phyloP scores from a whole-genome alignment of 2,113 vertebrate genomes.

The Xenus cinereus region DNA sequence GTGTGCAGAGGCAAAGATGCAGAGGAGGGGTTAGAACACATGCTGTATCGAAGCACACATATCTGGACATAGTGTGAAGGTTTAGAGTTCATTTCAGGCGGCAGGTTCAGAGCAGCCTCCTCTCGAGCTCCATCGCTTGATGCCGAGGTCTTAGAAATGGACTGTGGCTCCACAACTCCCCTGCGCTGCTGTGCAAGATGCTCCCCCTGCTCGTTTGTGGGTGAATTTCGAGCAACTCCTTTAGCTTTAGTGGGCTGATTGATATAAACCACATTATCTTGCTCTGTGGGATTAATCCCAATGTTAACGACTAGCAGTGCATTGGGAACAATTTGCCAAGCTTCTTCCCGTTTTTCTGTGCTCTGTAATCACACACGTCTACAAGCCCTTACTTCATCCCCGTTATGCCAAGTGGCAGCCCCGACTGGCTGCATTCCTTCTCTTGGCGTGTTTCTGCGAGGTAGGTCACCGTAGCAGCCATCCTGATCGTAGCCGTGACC shows the following conservation, averaged over 20 bases:
- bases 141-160: neutral
- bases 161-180: neutral
- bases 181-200: neutral
- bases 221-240: neutral
- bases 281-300: neutral
- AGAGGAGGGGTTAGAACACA: neutral
- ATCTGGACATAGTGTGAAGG: neutral
- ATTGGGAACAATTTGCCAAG: neutral
- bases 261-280: neutral
- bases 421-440: neutral
- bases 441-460: neutral
- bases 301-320: neutral
- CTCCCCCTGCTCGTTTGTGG: neutral
- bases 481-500: neutral
- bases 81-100: neutral
- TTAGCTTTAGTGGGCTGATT: neutral
- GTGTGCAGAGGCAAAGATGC: neutral
- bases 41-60: rapidly evolving
- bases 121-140: rapidly evolving
- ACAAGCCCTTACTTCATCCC: neutral
- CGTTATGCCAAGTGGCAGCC: neutral
- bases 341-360: neutral
- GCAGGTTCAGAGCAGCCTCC: neutral
- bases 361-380: neutral
- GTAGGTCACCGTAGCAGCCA: neutral